phyloP scores from a whole-genome alignment of 2,797 vertebrate genomes.

The Spheniscus humboldti region DNA sequence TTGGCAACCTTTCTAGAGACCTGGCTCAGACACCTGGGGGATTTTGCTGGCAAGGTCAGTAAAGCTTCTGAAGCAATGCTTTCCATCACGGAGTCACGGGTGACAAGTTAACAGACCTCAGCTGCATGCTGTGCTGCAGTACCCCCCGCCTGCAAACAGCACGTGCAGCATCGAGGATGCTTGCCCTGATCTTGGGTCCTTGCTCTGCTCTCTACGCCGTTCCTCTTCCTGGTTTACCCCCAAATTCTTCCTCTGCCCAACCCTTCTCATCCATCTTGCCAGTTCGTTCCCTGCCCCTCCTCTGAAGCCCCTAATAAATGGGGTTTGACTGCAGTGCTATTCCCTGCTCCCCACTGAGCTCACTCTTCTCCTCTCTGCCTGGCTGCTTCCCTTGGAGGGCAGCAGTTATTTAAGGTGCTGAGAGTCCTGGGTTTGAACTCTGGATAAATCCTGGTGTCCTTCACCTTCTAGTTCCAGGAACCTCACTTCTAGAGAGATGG shows the following conservation, averaged over 20 bases:
- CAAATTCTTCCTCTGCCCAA: background rate
- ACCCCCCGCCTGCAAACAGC: background rate
- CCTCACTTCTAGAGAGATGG: background rate
- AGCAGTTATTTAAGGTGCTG: background rate
- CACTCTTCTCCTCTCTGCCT: background rate
- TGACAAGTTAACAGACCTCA: background rate
- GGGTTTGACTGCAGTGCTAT: background rate
- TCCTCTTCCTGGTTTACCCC: background rate
- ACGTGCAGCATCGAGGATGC: fast-evolving
- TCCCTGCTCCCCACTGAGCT: background rate
- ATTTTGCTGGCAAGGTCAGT: background rate
- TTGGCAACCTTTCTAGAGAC: background rate
- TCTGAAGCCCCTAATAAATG: background rate
- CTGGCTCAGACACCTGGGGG: background rate
- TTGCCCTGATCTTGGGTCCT: background rate
- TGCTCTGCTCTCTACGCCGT: background rate
- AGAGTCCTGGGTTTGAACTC: background rate
- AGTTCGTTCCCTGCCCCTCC: background rate
- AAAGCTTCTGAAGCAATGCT: background rate
- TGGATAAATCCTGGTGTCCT: background rate
- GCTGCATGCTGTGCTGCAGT: fast-evolving
- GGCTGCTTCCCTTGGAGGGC: background rate
- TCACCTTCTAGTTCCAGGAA: background rate
- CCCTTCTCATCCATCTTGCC: background rate
- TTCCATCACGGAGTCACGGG: background rate